Conservation (phyloP, 2,888 invertebrate genomes). For the Acleris holmiana region DNA sequence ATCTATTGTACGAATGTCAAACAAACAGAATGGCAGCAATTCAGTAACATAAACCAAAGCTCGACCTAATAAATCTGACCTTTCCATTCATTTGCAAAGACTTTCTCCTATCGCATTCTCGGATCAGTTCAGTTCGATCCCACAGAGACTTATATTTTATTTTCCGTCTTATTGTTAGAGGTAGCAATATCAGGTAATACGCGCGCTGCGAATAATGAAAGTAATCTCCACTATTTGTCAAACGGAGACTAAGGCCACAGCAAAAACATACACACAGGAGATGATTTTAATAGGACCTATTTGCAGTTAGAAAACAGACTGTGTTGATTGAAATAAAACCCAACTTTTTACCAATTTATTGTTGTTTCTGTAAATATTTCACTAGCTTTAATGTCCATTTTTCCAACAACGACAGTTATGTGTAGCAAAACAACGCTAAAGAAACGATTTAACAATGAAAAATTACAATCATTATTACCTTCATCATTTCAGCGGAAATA, state of each 20-base stretch:
- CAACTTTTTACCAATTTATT: too few species aligned
- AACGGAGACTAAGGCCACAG: slow-evolving; percentile 48
- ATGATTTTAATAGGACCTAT: not conserved
- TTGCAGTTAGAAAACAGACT: too few species aligned
- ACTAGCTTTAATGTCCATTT: too few species aligned
- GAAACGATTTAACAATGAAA: too few species aligned
- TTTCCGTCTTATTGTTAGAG: slow-evolving; percentile 57
- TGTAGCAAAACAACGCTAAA: too few species aligned
- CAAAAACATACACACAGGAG: slow-evolving; percentile 32
- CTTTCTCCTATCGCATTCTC: slow-evolving; percentile 33
- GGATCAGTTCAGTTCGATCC: slow-evolving; percentile 25
- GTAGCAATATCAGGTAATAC: slow-evolving; percentile 60
- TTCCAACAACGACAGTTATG: too few species aligned
- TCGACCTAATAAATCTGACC: slow-evolving; percentile 32
- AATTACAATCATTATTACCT: too few species aligned
- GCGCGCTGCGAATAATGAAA: slow-evolving; percentile 60
- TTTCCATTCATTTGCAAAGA: slow-evolving; percentile 33
- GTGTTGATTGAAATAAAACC: too few species aligned
- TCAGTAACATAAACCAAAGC: slow-evolving; percentile 19
- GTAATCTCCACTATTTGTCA: slow-evolving; percentile 71
- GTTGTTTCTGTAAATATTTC: too few species aligned
- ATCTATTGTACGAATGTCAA: slow-evolving; percentile 10
- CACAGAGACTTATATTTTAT: slow-evolving; percentile 38
- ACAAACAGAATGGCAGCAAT: slow-evolving; percentile 10
- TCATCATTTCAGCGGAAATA: too few species aligned